These are phyloP conservation scores for Tetrax tetrax DNA, from an alignment of 2,113 vertebrate genomes.

Conservation along the genomic window DNA sequence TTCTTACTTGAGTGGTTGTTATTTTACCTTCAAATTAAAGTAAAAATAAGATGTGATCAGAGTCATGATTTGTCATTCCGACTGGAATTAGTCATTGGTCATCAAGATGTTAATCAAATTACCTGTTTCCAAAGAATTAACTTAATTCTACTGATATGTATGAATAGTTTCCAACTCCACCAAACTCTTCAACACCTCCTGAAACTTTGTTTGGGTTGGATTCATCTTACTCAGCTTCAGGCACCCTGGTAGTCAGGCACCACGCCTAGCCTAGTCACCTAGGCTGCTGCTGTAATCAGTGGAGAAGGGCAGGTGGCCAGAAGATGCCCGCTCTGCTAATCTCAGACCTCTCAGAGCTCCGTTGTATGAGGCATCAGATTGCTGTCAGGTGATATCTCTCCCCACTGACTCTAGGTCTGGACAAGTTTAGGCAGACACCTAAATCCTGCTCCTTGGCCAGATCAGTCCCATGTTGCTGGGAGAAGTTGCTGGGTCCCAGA, in stretches of 20 bases:
- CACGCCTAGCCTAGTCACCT: background rate
- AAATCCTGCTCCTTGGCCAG: background rate
- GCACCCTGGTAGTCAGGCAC: too few relatives aligned
- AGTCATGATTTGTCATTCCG: slow-evolving; percentile 41
- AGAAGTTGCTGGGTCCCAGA: fast-evolving
- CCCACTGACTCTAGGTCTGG: background rate
- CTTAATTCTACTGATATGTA: background rate
- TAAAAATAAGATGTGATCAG: background rate
- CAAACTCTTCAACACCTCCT: background rate
- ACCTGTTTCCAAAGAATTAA: background rate
- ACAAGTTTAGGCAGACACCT: background rate
- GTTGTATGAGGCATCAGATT: background rate
- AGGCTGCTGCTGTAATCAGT: background rate
- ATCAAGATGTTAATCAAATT: slow-evolving; percentile 5
- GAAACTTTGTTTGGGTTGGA: background rate
- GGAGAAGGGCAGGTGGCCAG: background rate
- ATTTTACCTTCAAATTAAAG: slow-evolving; percentile 11
- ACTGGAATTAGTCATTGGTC: slow-evolving; percentile 37
- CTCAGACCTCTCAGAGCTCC: background rate
- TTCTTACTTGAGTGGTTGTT: background rate
- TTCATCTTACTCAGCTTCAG: background rate
- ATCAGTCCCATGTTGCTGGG: background rate
- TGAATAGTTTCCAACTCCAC: background rate
- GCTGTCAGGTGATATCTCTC: background rate
- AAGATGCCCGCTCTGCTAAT: background rate